Evolutionary conservation across 2,113 vertebrate genomes (phyloP), one percentile per base, ranked within the genome.

Genomic region (Tetrax tetrax): DNA sequence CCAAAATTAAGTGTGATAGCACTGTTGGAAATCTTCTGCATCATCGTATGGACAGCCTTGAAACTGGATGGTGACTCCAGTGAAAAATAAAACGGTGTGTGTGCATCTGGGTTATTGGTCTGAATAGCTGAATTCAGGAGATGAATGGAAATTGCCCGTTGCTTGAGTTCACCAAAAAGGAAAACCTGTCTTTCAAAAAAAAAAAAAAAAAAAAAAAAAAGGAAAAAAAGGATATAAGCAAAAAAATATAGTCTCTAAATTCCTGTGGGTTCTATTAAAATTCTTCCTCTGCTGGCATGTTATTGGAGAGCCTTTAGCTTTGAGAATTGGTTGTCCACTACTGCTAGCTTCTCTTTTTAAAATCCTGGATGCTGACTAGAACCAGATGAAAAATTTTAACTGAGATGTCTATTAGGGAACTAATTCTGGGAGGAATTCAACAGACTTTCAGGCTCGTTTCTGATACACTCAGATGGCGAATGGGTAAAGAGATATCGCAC

Each of bases 231-330:
- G 4, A 37, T 82, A 91, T 75, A 87, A 68, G 61, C 17, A 92
- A 85, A 94, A 81, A 71, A 84, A 80, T n/a, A 41, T 57, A 57
- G 38, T 65, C 43, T 94, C 51, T 85, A 56, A 93, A 94, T 96
- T 95, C 95, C 94, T 94, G 92, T 92, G 94, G 91, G 94, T 89
- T 97, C 82, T 90, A 85, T 97, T 92, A 93, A 92, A 95, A 84
- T 95, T 90, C 93, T 93, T 96, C 45, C 33, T 87, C 77, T 69
- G 56, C 64, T 94, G 88, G 92, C 76, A 89, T 86, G 92, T 76
- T 94, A 82, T 51, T 96, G 87, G 90, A 96, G 83, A 95, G 83
- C 22, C 66, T 93, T 93, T 83, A 80, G 70, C 91, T 85, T 90
- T 83, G 75, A 85, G 89, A 48, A 75, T 79, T 85, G 89, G 61